Percentiles rank a stretch among this genome's conserved stretches.
Evolutionary conservation across 2,888 invertebrate species (phyloP).

Genomic region (Eupithecia pulchellata): DNA sequence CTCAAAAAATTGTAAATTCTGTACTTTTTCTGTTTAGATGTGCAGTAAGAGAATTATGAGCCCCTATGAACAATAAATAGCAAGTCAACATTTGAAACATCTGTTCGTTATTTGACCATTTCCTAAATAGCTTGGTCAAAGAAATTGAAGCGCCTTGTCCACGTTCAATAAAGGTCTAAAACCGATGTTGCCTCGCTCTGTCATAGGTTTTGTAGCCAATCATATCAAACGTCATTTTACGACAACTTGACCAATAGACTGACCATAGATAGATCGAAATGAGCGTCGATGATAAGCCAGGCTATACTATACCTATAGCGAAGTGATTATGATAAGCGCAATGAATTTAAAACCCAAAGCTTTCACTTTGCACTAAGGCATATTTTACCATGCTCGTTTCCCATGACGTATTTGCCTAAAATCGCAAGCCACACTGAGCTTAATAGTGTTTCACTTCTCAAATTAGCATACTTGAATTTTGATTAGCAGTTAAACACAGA

Average conservation of each 20-base stretch:
- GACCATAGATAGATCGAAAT: background rate
- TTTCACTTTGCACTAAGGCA: background rate
- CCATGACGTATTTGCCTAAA: slow-evolving; percentile 26
- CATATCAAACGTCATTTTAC: background rate
- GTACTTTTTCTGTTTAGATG: too few relatives aligned
- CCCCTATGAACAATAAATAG: too few relatives aligned
- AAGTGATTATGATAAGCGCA: background rate
- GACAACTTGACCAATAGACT: background rate
- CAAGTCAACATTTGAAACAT: too few relatives aligned
- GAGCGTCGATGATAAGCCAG: background rate
- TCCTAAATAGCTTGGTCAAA: too few relatives aligned
- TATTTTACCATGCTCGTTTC: slow-evolving; percentile 3
- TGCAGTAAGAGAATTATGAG: too few relatives aligned
- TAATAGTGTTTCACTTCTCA: slow-evolving; percentile 65
- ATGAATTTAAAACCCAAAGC: background rate
- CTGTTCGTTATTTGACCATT: too few relatives aligned
- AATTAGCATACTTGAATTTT: slow-evolving; percentile 82
- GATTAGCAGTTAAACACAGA: slow-evolving; percentile 75
- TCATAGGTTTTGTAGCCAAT: background rate
- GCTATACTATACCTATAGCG: too few relatives aligned
- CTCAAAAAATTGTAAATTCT: too few relatives aligned
- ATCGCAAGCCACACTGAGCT: slow-evolving; percentile 49
- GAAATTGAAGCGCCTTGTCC: too few relatives aligned
- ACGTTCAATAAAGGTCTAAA: too few relatives aligned
- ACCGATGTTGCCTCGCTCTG: background rate